Evolutionary conservation across 2,797 vertebrate species (phyloP).

Genomic region (Falco novaeseelandiae): DNA sequence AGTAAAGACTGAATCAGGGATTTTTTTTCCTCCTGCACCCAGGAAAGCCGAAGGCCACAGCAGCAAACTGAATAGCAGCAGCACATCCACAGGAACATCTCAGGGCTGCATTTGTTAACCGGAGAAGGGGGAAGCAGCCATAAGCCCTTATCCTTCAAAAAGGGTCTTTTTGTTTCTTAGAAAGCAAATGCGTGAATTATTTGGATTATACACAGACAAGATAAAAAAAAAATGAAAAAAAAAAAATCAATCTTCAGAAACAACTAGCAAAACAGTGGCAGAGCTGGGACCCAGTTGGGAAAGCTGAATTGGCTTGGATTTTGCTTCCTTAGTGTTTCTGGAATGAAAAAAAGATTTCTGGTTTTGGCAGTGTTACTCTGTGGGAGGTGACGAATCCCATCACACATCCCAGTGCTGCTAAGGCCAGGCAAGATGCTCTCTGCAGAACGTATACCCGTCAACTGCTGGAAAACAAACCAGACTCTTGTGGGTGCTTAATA

Average conservation of each 20-base stretch:
- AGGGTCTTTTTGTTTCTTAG: background rate
- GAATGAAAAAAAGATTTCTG: background rate
- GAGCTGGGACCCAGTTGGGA: background rate
- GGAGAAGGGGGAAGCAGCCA: background rate
- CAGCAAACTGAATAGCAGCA: rapidly evolving
- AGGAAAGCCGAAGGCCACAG: background rate
- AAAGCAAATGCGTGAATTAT: background rate
- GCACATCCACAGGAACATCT: background rate
- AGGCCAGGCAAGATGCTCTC: background rate
- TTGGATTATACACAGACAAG: background rate
- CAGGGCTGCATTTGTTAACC: background rate
- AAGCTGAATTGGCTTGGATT: background rate
- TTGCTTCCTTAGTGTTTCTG: background rate
- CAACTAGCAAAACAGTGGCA: background rate
- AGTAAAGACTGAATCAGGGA: background rate
- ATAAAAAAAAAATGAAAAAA: background rate
- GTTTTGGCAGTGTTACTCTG: background rate
- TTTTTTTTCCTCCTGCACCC: background rate
- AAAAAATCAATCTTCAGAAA: background rate
- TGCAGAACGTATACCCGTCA: background rate
- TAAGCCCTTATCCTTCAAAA: background rate
- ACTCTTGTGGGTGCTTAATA: background rate
- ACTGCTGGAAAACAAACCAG: background rate
- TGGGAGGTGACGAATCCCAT: background rate
- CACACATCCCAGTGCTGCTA: background rate